These are phyloP conservation scores for Dryomyza anilis DNA, from an alignment of 2,888 invertebrate genomes.

Conservation along the genomic window DNA sequence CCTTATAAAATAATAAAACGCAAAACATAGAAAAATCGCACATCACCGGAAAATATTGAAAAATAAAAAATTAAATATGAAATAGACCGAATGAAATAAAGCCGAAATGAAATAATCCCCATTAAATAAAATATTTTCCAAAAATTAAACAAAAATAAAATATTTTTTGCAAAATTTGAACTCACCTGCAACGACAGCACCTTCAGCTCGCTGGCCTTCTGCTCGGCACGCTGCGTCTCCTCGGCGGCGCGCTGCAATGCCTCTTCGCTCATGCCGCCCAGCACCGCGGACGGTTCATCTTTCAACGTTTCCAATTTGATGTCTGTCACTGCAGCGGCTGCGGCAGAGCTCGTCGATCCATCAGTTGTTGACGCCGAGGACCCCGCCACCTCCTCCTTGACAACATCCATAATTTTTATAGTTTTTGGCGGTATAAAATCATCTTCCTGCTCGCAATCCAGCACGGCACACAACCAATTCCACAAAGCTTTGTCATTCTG, in stretches of 20 bases:
- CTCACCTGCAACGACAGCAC: conserved; percentile 51
- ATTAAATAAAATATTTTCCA: too few relatives aligned
- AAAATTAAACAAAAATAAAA: background rate
- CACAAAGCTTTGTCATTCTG: conserved; percentile 77
- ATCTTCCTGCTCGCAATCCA: conserved; percentile 76
- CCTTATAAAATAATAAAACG: too few relatives aligned
- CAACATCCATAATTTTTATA: conserved; percentile 52
- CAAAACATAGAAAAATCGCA: too few relatives aligned
- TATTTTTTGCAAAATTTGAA: background rate
- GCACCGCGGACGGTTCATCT: conserved; percentile 41
- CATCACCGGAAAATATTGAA: background rate
- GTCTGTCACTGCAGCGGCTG: conserved; percentile 26
- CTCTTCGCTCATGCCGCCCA: conserved; percentile 39
- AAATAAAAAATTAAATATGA: background rate
- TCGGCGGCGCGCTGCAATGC: conserved; percentile 46
- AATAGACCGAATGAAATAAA: too few relatives aligned
- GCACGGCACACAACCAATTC: conserved; percentile 77
- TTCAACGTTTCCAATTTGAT: conserved; percentile 45
- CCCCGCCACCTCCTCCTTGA: conserved; percentile 44
- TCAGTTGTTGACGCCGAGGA: too few relatives aligned
- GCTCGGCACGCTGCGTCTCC: conserved; percentile 48
- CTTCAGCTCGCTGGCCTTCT: conserved; percentile 53
- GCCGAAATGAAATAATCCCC: too few relatives aligned
- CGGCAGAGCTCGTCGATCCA: too few relatives aligned
- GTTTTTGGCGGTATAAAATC: conserved; percentile 66